Evolutionary conservation across 2,797 vertebrate genomes (phyloP).

Genomic region (Pampus argenteus): DNA sequence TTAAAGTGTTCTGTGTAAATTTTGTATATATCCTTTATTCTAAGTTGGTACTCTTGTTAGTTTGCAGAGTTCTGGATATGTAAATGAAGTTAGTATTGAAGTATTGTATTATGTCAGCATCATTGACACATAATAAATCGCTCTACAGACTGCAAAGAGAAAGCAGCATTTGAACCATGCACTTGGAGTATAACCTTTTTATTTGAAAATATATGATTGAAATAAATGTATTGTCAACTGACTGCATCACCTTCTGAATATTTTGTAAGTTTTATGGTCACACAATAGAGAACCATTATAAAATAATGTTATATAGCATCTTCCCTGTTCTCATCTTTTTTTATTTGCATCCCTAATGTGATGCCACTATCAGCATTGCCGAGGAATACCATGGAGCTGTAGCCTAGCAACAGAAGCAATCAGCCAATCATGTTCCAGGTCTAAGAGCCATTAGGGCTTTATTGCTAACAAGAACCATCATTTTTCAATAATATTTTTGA

Average conservation of each 20-base stretch:
- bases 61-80: constrained; percentile 72
- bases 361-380: constrained; percentile 17
- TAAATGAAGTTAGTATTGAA: constrained; percentile 72
- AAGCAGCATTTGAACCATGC: constrained; percentile 63
- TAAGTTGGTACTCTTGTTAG: constrained; percentile 68
- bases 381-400: constrained; percentile 59
- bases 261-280: constrained; percentile 84
- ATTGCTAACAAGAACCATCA: constrained; percentile 43
- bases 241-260: constrained; percentile 80
- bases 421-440: constrained; percentile 62
- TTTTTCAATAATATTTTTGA: constrained; percentile 56
- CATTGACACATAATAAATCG: constrained; percentile 58
- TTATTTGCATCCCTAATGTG: constrained; percentile 38
- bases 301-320: constrained; percentile 76
- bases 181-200: constrained; percentile 73
- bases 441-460: constrained; percentile 59
- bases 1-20: constrained; percentile 74
- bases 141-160: constrained; percentile 59
- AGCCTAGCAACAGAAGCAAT: constrained; percentile 81
- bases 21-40: constrained; percentile 75
- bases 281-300: constrained; percentile 82
- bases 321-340: constrained; percentile 52
- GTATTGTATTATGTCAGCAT: constrained; percentile 70
- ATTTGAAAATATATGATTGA: constrained; percentile 75
- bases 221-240: constrained; percentile 76